A percentile compares a stretch with the other conserved stretches of the same genome.
Evolutionary conservation across 2,888 invertebrate species (phyloP).

Genomic region (Pteria penguin): DNA sequence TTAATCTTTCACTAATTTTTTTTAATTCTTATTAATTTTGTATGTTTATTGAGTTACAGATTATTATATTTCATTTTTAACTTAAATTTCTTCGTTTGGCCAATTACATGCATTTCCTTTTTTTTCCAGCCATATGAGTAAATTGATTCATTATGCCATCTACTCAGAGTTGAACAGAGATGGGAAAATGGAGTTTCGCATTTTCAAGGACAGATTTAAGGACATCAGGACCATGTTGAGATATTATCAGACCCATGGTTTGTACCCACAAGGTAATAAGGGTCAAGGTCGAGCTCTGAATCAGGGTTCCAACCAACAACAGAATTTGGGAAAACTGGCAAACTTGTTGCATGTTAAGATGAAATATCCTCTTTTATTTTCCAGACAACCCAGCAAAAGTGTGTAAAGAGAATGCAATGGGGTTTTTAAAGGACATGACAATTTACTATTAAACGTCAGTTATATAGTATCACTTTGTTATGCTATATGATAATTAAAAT

Average conservation of each 20-base stretch:
- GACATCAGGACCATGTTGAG: constrained; percentile 6
- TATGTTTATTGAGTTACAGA: too few species aligned
- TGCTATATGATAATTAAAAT: too few species aligned
- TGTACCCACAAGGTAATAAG: constrained; percentile 3
- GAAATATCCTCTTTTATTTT: constrained; percentile 3
- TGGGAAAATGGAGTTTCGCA: constrained; percentile 8
- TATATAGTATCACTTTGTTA: too few species aligned
- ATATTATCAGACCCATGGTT: constrained; percentile 19
- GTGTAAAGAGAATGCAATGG: not conserved
- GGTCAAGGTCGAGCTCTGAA: not conserved
- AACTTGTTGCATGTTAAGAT: constrained; percentile 16
- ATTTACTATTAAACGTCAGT: too few species aligned
- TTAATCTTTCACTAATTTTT: too few species aligned
- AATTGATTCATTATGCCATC: constrained; percentile 27
- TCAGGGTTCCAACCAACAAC: not conserved
- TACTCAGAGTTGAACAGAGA: constrained; percentile 5
- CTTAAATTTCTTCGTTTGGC: not conserved
- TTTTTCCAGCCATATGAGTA: constrained; percentile 29
- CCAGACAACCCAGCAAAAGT: not conserved
- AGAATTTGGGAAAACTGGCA: constrained; percentile 8
- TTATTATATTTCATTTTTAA: too few species aligned
- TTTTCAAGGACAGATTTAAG: constrained; percentile 17
- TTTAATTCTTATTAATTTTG: too few species aligned
- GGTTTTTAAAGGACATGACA: too few species aligned
- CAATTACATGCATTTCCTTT: not conserved